Conservation (phyloP, 2,888 invertebrate genomes). For the Brenthis ino region DNA sequence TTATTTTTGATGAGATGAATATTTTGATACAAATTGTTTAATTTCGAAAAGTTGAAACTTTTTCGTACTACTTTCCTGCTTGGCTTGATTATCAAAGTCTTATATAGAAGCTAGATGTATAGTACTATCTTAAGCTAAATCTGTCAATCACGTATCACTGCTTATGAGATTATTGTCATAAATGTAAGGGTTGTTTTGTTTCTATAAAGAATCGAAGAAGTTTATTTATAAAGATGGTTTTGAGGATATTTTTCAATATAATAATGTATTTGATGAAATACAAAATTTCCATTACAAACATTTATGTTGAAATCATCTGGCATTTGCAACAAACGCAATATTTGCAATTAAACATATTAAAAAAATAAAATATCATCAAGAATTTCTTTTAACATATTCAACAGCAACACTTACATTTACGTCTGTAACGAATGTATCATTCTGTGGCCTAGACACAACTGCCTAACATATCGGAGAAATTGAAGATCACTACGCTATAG, state of each 20-base stretch:
- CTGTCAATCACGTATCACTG: constrained; percentile 45
- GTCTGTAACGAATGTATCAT: constrained; percentile 45
- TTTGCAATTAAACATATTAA: not conserved
- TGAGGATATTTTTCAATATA: no score
- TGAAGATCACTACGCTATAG: constrained; percentile 66
- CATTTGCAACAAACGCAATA: no score
- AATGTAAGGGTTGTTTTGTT: constrained; percentile 34
- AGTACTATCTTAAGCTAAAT: constrained; percentile 20
- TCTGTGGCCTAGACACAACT: constrained; percentile 68
- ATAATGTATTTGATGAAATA: no score
- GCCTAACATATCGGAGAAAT: constrained; percentile 75
- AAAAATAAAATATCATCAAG: not conserved
- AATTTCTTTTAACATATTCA: no score
- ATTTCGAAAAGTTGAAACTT: not conserved
- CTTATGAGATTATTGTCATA: constrained; percentile 48
- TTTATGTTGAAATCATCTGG: no score
- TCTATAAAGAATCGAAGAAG: constrained; percentile 6
- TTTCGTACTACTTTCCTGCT: constrained; percentile 1
- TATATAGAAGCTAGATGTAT: constrained; percentile 19
- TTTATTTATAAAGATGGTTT: not conserved
- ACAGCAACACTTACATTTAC: constrained; percentile 20
- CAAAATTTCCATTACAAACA: no score
- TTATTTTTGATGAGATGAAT: constrained; percentile 4
- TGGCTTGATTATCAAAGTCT: constrained; percentile 6
- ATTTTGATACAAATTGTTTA: constrained; percentile 1